Conservation (phyloP, 2,797 vertebrate genomes). For the Hyperoplus immaculatus region DNA sequence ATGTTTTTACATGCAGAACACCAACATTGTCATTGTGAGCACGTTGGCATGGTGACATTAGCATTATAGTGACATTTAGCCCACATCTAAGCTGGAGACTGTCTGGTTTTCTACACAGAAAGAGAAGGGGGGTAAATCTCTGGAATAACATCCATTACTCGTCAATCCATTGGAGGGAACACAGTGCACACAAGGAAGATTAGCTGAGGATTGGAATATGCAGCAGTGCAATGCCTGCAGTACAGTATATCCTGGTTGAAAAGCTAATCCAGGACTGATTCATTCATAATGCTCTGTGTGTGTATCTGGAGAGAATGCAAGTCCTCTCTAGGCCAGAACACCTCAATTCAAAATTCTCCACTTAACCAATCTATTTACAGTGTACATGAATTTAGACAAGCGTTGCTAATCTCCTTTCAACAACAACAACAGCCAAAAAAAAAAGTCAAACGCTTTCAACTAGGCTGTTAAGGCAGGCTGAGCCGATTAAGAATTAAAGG, state of each 20-base stretch:
- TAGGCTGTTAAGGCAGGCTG: conserved; percentile 8
- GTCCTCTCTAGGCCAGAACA: conserved; percentile 39
- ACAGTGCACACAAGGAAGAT: not conserved
- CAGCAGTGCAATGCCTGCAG: not conserved
- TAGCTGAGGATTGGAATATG: not conserved
- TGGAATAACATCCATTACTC: not conserved
- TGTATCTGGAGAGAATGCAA: conserved; percentile 10
- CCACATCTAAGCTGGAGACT: not conserved
- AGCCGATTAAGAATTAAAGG: conserved; percentile 58
- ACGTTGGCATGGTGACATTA: not conserved
- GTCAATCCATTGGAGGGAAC: conserved; percentile 22
- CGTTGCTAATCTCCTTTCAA: conserved; percentile 51
- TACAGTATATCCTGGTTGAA: conserved; percentile 14
- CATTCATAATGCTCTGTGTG: conserved; percentile 40
- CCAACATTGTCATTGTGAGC: not conserved
- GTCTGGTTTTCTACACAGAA: not conserved
- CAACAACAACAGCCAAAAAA: conserved; percentile 34
- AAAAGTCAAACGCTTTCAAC: conserved; percentile 26
- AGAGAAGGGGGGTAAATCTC: not conserved
- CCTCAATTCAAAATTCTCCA: conserved; percentile 43
- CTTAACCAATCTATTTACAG: conserved; percentile 41
- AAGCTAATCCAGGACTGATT: conserved; percentile 33
- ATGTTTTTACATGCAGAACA: not conserved
- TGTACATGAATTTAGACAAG: conserved; percentile 43
- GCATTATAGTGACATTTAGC: not conserved